Percentiles rank a stretch among this genome's conserved stretches.
Evolutionary conservation across 2,113 vertebrate species (phyloP).

Genomic region (Anser brachyrhynchus): DNA sequence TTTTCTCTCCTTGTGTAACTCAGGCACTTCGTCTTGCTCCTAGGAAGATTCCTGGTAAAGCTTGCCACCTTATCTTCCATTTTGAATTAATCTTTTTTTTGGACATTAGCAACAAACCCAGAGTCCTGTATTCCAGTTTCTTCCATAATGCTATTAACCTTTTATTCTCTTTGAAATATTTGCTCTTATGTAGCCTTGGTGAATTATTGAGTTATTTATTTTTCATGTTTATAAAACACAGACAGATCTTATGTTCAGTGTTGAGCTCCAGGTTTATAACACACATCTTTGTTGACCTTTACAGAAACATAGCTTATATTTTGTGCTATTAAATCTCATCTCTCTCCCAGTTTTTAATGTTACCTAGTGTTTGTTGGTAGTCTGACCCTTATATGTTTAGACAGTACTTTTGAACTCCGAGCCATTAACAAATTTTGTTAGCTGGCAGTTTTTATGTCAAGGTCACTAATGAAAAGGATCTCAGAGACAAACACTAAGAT

Average conservation of each 20-base stretch:
- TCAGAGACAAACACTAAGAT: background rate
- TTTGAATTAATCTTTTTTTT: background rate
- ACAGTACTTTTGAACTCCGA: background rate
- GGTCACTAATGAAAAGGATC: background rate
- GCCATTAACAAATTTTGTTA: background rate
- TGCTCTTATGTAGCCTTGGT: background rate
- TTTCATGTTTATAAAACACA: background rate
- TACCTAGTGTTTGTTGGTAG: background rate
- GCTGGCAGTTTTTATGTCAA: background rate
- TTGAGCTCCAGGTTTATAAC: background rate
- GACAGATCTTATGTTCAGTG: background rate
- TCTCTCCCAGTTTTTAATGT: background rate
- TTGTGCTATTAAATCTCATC: background rate
- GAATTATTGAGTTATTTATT: background rate
- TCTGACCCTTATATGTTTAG: background rate
- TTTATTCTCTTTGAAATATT: background rate
- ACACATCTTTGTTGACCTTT: background rate
- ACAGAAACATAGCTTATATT: background rate
- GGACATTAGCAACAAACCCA: background rate
- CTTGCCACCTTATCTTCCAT: background rate
- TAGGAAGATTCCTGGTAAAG: background rate
- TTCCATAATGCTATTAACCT: background rate
- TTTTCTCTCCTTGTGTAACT: background rate
- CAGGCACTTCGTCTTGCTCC: background rate
- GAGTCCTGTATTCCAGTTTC: background rate